Percentiles rank a stretch among this genome's conserved stretches.
phyloP scores from a whole-genome alignment of 2,113 vertebrate genomes.

The Marmota flaviventris region DNA sequence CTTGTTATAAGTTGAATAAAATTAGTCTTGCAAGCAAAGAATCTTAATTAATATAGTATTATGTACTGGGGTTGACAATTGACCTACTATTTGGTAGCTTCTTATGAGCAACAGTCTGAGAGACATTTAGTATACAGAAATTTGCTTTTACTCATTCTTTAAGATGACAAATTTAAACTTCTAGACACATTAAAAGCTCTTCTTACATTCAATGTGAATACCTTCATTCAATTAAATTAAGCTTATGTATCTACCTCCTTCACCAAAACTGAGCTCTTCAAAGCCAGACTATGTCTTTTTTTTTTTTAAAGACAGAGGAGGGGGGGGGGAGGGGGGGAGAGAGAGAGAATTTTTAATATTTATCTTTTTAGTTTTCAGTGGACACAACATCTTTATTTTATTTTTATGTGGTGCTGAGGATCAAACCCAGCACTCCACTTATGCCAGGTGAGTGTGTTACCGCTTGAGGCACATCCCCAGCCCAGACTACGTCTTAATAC shows the following conservation, averaged over 20 bases:
- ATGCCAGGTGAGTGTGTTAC: too few species aligned
- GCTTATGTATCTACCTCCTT: background rate
- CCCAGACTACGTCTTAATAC: background rate
- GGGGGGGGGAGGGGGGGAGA: fast-evolving
- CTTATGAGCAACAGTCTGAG: background rate
- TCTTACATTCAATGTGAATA: background rate
- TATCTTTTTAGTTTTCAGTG: too few species aligned
- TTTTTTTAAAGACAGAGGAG: too few species aligned
- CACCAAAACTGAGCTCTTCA: background rate
- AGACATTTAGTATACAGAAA: background rate
- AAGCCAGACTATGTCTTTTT: background rate
- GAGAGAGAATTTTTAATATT: too few species aligned
- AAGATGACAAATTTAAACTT: background rate
- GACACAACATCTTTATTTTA: too few species aligned
- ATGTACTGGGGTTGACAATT: background rate
- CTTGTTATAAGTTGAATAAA: background rate
- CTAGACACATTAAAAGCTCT: background rate
- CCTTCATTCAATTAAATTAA: background rate
- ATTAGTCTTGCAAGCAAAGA: background rate
- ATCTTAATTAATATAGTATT: background rate
- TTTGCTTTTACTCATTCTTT: background rate
- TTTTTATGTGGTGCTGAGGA: too few species aligned
- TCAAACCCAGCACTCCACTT: too few species aligned
- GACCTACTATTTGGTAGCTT: background rate
- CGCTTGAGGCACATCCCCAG: too few species aligned